phyloP scores from a whole-genome alignment of 2,113 vertebrate genomes.

The Eurypyga helias region DNA sequence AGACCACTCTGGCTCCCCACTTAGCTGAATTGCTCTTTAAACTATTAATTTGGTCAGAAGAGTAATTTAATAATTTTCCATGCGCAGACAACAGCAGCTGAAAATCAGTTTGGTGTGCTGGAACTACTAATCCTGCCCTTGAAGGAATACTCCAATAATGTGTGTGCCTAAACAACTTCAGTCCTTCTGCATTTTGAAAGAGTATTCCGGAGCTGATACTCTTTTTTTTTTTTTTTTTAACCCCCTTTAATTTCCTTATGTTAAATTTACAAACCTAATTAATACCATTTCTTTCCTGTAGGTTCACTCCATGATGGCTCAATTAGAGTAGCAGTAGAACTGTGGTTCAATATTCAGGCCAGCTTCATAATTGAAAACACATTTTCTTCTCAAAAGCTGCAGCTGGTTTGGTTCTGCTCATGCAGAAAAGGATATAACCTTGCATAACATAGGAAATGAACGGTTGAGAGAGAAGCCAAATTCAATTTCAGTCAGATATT shows the following conservation, averaged over 20 bases:
- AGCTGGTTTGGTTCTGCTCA: constrained; percentile 89
- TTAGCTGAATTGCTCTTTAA: constrained; percentile 51
- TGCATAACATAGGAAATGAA: constrained; percentile 90
- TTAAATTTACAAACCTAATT: constrained; percentile 57
- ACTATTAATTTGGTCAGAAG: constrained; percentile 37
- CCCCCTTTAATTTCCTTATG: constrained; percentile 34
- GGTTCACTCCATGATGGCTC: constrained; percentile 79
- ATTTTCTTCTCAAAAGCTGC: constrained; percentile 83
- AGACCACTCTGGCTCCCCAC: constrained; percentile 31
- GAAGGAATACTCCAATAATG: not conserved
- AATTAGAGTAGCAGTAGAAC: constrained; percentile 78
- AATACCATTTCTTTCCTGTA: constrained; percentile 70
- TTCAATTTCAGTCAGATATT: constrained; percentile 90
- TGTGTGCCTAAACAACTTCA: not conserved
- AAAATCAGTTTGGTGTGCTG: constrained; percentile 12
- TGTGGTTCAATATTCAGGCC: constrained; percentile 78
- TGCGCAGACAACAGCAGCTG: constrained; percentile 18
- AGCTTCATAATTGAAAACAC: constrained; percentile 86
- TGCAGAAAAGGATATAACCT: constrained; percentile 90
- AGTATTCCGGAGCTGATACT: not conserved
- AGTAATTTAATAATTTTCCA: constrained; percentile 33
- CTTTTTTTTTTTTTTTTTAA: not conserved
- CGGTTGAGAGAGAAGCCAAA: constrained; percentile 89
- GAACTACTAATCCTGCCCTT: not conserved
- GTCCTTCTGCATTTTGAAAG: not conserved